These are phyloP conservation scores for Helarctos malayanus DNA, from an alignment of 2,797 vertebrate species.

Conservation along the genomic window DNA sequence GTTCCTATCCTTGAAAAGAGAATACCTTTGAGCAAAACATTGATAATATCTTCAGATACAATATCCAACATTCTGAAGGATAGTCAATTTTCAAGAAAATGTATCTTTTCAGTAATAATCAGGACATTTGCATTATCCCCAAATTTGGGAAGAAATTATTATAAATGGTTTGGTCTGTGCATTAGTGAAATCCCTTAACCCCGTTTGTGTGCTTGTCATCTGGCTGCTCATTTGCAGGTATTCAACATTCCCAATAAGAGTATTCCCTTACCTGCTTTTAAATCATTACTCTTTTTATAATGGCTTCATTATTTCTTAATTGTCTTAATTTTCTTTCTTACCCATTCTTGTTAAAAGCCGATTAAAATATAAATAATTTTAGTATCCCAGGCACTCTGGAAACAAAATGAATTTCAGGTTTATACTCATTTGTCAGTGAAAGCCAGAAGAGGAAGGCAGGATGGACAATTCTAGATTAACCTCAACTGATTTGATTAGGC, in stretches of 20 bases:
- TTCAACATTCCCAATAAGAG: constrained; percentile 73
- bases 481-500: constrained; percentile 49
- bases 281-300: constrained; percentile 85
- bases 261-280: constrained; percentile 82
- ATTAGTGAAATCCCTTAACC: constrained; percentile 70
- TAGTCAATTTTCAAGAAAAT: constrained; percentile 73
- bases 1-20: constrained; percentile 53
- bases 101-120: constrained; percentile 71
- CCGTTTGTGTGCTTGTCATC: constrained; percentile 59
- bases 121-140: constrained; percentile 69
- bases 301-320: constrained; percentile 85
- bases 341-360: constrained; percentile 82
- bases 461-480: constrained; percentile 63
- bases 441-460: constrained; percentile 59
- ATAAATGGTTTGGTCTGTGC: constrained; percentile 54
- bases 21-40: constrained; percentile 30
- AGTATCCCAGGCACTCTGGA: constrained; percentile 75
- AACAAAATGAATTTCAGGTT: constrained; percentile 75
- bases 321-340: constrained; percentile 84
- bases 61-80: constrained; percentile 37
- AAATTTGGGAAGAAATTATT: constrained; percentile 70
- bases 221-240: constrained; percentile 75
- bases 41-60: constrained; percentile 23
- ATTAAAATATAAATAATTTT: constrained; percentile 83
- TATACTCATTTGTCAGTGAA: constrained; percentile 68